Conservation (phyloP, 2,888 invertebrate species). For the Metalampra italica region DNA sequence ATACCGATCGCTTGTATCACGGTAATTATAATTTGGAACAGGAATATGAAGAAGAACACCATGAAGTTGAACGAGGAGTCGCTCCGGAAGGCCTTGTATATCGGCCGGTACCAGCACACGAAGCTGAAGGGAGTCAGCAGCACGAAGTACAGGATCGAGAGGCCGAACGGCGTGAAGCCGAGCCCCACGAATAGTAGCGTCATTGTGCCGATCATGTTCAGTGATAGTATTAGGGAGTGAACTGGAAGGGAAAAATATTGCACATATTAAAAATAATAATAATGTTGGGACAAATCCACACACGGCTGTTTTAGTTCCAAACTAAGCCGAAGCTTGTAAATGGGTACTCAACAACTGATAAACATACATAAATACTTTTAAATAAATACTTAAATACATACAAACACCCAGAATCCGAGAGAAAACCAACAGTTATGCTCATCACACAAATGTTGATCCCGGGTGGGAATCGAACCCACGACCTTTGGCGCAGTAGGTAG, state of each 20-base stretch:
- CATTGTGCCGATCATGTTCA: constrained; percentile 92
- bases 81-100: constrained; percentile 99
- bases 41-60: constrained; percentile 99
- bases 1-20: constrained; percentile 94
- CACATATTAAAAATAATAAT: no score
- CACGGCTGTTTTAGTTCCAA: no score
- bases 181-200: constrained; percentile 82
- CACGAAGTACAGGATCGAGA: constrained; percentile 92
- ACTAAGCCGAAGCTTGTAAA: no score
- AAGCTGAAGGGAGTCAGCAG: constrained; percentile 98
- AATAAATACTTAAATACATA: no score
- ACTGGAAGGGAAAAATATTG: constrained; percentile 81
- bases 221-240: constrained; percentile 90
- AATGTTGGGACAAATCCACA: no score
- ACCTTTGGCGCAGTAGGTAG: no score
- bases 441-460: no score
- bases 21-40: constrained; percentile 95
- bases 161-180: constrained; percentile 87
- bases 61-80: constrained; percentile 99
- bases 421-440: no score
- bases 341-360: no score
- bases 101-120: constrained; percentile 99
- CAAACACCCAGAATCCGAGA: no score
- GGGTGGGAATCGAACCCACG: no score
- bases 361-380: no score